A percentile compares a stretch with the other conserved stretches of the same genome.
These are phyloP conservation scores for Scaptodrosophila latifasciaeformis DNA, from an alignment of 2,888 invertebrate genomes.

Conservation along the genomic window DNA sequence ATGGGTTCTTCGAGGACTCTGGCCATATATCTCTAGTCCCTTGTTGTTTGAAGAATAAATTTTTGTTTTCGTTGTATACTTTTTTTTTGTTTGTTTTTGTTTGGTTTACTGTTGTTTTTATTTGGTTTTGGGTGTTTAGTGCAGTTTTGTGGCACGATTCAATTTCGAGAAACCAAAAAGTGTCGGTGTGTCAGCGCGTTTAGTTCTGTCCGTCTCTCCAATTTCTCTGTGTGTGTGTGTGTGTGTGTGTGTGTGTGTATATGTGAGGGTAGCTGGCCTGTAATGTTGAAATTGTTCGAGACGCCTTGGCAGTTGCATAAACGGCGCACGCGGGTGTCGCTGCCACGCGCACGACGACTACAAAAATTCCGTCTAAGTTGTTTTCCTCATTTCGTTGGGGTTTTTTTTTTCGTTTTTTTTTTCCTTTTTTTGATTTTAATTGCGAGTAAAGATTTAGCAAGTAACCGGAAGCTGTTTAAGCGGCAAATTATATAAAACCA, in stretches of 20 bases:
- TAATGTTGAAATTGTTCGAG: constrained; percentile 50
- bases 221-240: constrained; percentile 12
- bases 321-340: constrained; percentile 47
- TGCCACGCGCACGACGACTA: constrained; percentile 43
- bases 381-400: background rate
- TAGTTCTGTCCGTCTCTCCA: constrained; percentile 15
- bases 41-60: too few species aligned
- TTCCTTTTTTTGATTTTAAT: too few species aligned
- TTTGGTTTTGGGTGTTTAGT: constrained; percentile 9
- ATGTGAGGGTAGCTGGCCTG: constrained; percentile 38
- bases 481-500: constrained; percentile 19
- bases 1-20: too few species aligned
- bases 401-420: too few species aligned
- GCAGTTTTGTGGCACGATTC: constrained; percentile 26
- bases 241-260: constrained; percentile 13
- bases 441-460: too few species aligned
- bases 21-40: too few species aligned
- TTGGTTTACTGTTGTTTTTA: constrained; percentile 5
- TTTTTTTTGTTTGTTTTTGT: constrained; percentile 1
- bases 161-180: constrained; percentile 34
- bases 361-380: constrained; percentile 29
- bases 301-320: constrained; percentile 58
- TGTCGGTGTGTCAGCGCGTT: background rate
- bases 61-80: too few species aligned
- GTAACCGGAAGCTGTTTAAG: background rate